Evolutionary conservation across 2,797 vertebrate species (phyloP).

Genomic region (Anomalospiza imberbis): DNA sequence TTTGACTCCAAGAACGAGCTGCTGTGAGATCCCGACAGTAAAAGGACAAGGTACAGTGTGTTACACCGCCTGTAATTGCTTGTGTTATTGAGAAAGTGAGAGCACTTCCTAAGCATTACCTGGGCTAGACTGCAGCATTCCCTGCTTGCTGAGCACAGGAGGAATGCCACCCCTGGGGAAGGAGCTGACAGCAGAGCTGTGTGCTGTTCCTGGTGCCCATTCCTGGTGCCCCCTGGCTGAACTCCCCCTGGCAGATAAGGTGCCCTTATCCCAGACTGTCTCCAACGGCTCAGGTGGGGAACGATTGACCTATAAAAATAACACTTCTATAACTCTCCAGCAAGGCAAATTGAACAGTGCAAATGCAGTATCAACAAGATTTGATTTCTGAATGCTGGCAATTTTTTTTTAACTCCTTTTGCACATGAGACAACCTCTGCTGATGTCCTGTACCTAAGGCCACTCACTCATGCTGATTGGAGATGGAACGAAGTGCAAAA

Average conservation of each 20-base stretch:
- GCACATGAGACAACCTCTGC: background rate
- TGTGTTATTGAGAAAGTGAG: background rate
- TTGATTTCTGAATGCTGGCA: constrained; percentile 35
- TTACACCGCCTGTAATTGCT: constrained; percentile 20
- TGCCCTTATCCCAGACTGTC: constrained; percentile 1
- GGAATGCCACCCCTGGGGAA: background rate
- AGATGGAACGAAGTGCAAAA: constrained; percentile 3
- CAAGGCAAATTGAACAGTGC: constrained; percentile 57
- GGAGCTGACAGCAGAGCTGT: background rate
- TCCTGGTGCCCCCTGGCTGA: background rate
- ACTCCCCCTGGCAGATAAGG: background rate
- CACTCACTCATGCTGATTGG: background rate
- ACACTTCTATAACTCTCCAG: constrained; percentile 37
- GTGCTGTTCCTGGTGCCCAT: background rate
- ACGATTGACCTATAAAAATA: constrained; percentile 61
- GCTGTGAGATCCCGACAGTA: constrained; percentile 17
- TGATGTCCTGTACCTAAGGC: background rate
- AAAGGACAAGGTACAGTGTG: constrained; percentile 33
- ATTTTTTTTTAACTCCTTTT: background rate
- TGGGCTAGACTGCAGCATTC: constrained; percentile 12
- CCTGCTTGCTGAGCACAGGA: constrained; percentile 5
- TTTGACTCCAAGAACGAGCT: constrained; percentile 36
- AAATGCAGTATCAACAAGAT: constrained; percentile 11
- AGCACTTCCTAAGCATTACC: constrained; percentile 36
- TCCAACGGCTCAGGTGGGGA: background rate